Conservation (phyloP, 2,888 invertebrate species). For the Caenorhabditis plicata region DNA sequence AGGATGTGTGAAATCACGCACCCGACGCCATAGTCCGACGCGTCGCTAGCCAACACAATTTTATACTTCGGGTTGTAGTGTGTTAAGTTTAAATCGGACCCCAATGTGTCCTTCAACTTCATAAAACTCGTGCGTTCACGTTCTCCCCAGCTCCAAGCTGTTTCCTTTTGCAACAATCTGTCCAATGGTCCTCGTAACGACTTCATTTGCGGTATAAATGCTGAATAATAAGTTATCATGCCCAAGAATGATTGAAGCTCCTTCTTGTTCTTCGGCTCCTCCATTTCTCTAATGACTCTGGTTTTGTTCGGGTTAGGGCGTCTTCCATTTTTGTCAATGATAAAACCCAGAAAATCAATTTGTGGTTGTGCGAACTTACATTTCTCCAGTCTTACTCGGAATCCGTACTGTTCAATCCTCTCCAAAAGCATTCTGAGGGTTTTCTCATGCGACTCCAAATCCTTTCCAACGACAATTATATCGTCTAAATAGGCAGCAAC, state of each 20-base stretch:
- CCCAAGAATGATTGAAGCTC: slow-evolving; percentile 30
- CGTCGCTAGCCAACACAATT: slow-evolving; percentile 36
- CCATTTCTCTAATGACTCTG: slow-evolving; percentile 16
- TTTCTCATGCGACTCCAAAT: slow-evolving; percentile 16
- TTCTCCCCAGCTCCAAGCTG: slow-evolving; percentile 2
- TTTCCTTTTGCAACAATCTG: slow-evolving; percentile 2
- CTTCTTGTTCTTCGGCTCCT: slow-evolving; percentile 12
- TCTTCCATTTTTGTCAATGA: slow-evolving; percentile 26
- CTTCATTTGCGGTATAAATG: slow-evolving; percentile 11
- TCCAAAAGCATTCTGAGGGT: slow-evolving; percentile 17
- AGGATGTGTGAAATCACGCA: slow-evolving; percentile 49
- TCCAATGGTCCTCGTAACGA: slow-evolving; percentile 11
- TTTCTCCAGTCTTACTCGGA: slow-evolving; percentile 35
- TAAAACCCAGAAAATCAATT: slow-evolving; percentile 42
- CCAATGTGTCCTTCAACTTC: neutral
- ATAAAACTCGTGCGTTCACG: slow-evolving; percentile 4
- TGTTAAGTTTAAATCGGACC: slow-evolving; percentile 8
- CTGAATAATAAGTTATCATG: slow-evolving; percentile 21
- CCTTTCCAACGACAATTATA: slow-evolving; percentile 26
- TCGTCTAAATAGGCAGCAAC: slow-evolving; percentile 40
- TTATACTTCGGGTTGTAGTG: slow-evolving; percentile 29
- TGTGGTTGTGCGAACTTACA: slow-evolving; percentile 26
- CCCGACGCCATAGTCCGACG: slow-evolving; percentile 38
- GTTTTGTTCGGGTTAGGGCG: slow-evolving; percentile 28
- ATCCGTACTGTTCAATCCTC: slow-evolving; percentile 29